phyloP scores from a whole-genome alignment of 2,113 vertebrate genomes.

The Pomatostomus ruficeps region DNA sequence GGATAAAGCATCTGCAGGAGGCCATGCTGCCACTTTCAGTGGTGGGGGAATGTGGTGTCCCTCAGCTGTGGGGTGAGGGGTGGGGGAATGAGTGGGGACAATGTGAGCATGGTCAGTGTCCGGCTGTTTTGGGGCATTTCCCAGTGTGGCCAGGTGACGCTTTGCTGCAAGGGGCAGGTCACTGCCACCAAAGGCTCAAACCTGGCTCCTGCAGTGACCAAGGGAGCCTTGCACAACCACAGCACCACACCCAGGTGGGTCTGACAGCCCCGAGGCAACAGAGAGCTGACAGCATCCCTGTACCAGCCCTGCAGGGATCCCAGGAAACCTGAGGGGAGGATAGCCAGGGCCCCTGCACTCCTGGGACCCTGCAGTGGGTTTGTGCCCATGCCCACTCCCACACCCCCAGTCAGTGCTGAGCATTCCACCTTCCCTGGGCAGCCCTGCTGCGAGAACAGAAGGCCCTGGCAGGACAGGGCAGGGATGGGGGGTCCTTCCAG shows the following conservation, averaged over 20 bases:
- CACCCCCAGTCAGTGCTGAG: fast-evolving
- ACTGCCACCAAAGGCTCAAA: not conserved
- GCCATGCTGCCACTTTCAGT: fast-evolving
- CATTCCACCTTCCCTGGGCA: not conserved
- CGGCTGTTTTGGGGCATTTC: fast-evolving
- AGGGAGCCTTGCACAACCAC: fast-evolving
- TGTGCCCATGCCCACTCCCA: not conserved
- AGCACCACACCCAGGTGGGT: not conserved
- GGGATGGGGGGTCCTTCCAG: too few species aligned
- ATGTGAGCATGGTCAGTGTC: not conserved
- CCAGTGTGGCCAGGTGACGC: fast-evolving
- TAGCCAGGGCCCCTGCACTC: not conserved
- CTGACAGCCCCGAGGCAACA: fast-evolving
- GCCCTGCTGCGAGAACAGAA: not conserved
- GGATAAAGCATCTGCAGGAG: not conserved
- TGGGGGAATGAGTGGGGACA: not conserved
- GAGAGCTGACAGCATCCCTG: not conserved
- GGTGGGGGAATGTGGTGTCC: not conserved
- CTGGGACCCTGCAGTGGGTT: not conserved
- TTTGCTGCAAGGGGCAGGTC: not conserved
- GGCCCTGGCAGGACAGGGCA: not conserved
- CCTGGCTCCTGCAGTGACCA: not conserved
- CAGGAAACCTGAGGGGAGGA: fast-evolving
- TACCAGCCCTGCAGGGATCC: not conserved
- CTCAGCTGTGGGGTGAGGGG: fast-evolving